phyloP scores from a whole-genome alignment of 1,140 invertebrate species.

The Frieseomelitta varia region DNA sequence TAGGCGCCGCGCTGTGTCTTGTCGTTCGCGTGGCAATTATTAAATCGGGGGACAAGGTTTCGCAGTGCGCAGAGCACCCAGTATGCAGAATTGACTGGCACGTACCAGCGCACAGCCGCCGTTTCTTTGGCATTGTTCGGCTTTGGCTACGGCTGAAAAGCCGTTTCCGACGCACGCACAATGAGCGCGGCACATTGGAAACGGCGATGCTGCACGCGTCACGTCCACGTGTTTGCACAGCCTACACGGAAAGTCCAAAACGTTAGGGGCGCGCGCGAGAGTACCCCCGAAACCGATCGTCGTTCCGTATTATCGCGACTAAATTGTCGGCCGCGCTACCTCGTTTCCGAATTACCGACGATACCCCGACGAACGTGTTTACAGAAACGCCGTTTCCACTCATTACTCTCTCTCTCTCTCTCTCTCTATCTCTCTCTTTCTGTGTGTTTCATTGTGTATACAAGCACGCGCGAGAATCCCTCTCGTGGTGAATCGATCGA shows the following conservation, averaged over 20 bases:
- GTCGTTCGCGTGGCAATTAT: neutral
- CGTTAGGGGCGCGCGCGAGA: neutral
- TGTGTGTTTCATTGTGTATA: neutral
- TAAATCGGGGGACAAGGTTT: neutral
- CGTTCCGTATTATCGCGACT: constrained; percentile 44
- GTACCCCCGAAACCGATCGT: neutral
- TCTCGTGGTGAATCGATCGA: neutral
- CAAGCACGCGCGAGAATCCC: neutral
- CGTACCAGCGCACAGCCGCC: constrained; percentile 11
- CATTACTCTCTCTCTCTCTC: no score
- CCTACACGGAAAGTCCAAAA: constrained; percentile 20
- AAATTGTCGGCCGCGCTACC: constrained; percentile 50
- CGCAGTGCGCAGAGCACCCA: neutral
- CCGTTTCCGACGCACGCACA: constrained; percentile 55
- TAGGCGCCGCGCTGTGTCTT: no score
- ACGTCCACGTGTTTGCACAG: constrained; percentile 29
- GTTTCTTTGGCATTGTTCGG: constrained; percentile 65
- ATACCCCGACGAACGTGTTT: constrained; percentile 1
- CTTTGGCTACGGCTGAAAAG: constrained; percentile 54
- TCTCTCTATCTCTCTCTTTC: no score
- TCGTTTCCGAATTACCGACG: constrained; percentile 33
- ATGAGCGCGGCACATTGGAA: constrained; percentile 35
- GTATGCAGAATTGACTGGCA: neutral
- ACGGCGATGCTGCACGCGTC: neutral
- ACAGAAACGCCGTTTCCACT: constrained; percentile 18